Conservation (phyloP, 2,113 vertebrate species). For the Lophotis ruficrista region DNA sequence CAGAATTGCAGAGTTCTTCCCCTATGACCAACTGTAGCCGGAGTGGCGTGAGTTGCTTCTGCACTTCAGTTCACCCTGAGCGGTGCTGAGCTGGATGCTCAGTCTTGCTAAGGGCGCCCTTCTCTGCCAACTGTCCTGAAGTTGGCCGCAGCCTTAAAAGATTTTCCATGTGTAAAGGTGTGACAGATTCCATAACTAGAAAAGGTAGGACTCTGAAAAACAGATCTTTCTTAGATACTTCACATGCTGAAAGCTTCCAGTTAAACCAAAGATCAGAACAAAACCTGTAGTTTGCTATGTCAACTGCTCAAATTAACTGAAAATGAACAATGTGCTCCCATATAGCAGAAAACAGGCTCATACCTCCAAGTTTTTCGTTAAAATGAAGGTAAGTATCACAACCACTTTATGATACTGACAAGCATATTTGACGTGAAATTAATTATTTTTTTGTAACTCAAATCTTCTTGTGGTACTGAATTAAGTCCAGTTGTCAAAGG, state of each 20-base stretch:
- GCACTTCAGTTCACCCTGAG: not conserved
- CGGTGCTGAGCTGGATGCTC: not conserved
- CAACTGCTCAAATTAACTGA: not conserved
- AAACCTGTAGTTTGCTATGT: not conserved
- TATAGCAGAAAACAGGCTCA: not conserved
- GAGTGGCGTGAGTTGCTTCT: not conserved
- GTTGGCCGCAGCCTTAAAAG: not conserved
- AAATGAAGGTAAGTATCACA: not conserved
- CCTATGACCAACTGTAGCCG: not conserved
- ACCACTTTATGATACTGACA: not conserved
- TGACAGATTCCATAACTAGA: not conserved
- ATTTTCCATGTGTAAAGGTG: not conserved
- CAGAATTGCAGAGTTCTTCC: not conserved
- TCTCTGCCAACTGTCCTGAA: not conserved
- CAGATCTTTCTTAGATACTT: not conserved
- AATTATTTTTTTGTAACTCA: constrained; percentile 10
- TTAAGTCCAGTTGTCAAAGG: not conserved
- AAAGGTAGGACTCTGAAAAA: not conserved
- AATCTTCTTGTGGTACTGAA: not conserved
- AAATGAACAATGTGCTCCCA: not conserved
- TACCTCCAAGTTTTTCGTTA: not conserved
- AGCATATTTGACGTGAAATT: not conserved
- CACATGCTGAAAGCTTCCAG: not conserved
- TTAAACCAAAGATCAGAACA: not conserved
- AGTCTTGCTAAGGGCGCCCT: not conserved